Conservation (phyloP, 2,888 invertebrate species). For the Nudaria mundana region DNA sequence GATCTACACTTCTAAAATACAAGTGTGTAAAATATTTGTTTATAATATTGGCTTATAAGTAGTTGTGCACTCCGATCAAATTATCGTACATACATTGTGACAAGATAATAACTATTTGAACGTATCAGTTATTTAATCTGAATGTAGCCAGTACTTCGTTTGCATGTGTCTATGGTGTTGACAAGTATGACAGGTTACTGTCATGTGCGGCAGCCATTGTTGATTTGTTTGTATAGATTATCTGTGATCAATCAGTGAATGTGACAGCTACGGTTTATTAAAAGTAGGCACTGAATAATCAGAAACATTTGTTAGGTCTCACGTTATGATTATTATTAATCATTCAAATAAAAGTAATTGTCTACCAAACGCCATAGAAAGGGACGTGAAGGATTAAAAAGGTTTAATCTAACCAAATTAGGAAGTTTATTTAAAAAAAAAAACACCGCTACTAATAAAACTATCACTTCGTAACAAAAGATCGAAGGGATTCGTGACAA, state of each 20-base stretch:
- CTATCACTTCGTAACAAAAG: constrained; percentile 26
- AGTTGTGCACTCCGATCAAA: constrained; percentile 24
- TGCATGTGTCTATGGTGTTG: constrained; percentile 19
- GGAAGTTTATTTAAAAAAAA: not conserved
- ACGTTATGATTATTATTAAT: too few species aligned
- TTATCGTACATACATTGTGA: constrained; percentile 19
- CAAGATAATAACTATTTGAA: constrained; percentile 6
- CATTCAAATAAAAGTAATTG: too few species aligned
- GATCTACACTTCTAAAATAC: too few species aligned
- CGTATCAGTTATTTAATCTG: constrained; percentile 32
- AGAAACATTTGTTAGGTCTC: too few species aligned
- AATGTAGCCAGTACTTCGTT: constrained; percentile 6
- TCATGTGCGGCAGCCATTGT: constrained; percentile 11
- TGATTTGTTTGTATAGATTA: not conserved
- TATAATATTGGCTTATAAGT: too few species aligned
- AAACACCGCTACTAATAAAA: constrained; percentile 18
- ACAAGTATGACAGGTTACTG: constrained; percentile 20
- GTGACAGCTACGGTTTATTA: not conserved
- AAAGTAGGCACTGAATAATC: too few species aligned
- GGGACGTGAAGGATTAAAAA: too few species aligned
- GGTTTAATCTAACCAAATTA: too few species aligned
- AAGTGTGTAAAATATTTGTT: too few species aligned
- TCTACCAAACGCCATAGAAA: too few species aligned
- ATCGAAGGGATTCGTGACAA: not conserved
- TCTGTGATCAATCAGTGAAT: not conserved